Conservation (phyloP, 2,888 invertebrate genomes). For the Laothoe populi region DNA sequence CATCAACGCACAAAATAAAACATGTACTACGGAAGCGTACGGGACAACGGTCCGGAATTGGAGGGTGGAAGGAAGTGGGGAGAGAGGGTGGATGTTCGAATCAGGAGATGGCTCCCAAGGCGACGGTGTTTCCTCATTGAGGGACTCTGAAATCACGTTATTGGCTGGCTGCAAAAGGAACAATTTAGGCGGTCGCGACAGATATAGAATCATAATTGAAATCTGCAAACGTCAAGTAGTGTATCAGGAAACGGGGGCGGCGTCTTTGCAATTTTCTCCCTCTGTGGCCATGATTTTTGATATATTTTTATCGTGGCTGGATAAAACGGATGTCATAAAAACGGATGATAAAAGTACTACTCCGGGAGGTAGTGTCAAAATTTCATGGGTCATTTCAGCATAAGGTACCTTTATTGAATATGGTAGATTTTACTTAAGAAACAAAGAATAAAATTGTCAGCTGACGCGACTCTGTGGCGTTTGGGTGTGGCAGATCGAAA, state of each 20-base stretch:
- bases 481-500: too few species aligned
- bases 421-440: too few species aligned
- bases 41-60: constrained; percentile 48
- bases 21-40: constrained; percentile 45
- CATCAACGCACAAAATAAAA: constrained; percentile 17
- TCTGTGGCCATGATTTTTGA: background rate
- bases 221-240: constrained; percentile 9
- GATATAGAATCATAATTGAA: constrained; percentile 22
- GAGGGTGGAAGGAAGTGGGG: constrained; percentile 23
- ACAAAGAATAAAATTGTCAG: too few species aligned
- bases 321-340: background rate
- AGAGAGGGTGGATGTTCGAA: constrained; percentile 12
- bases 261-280: constrained; percentile 9
- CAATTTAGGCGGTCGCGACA: constrained; percentile 23
- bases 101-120: constrained; percentile 41
- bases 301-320: background rate
- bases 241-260: constrained; percentile 5
- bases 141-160: constrained; percentile 39
- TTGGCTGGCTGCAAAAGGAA: constrained; percentile 33
- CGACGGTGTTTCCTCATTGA: constrained; percentile 42
- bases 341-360: background rate
- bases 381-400: too few species aligned
- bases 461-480: too few species aligned
- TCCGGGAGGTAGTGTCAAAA: too few species aligned
- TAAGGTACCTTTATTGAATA: too few species aligned